Evolutionary conservation across 2,113 vertebrate genomes (phyloP), one percentile per base, ranked within the genome.

Genomic region (Nothocercus nigrocapillus): DNA sequence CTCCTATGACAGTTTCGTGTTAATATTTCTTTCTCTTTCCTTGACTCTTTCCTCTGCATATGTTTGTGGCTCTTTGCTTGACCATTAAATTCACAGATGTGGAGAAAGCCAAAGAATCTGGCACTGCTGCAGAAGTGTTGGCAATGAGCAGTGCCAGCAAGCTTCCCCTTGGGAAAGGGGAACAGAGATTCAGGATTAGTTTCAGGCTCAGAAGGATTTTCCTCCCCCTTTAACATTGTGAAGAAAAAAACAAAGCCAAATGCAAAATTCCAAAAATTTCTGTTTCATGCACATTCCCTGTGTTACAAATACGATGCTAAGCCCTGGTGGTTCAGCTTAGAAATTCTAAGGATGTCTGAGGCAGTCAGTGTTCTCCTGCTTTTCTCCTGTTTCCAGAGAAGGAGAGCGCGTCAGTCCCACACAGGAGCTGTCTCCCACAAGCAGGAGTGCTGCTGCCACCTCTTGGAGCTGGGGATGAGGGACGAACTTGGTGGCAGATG

Each of bases 401-500:
- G 24, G 4, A 20, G 15, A 79, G 3, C 4, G 32, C 53, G 45
- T 5, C n/a, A 58, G 24, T 24, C 19, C 40, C 30, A 13, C 20
- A 3, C 21, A 11, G 25, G 11, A 61, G 22, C 0, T 0, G 20
- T 56, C 53, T 73, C 40, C 38, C 0, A 0, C 70, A 81, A 51
- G 44, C 40, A 83, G 73, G 56, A 28, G 7, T 67, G 36, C 32
- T 94, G 73, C 94, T 96, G 92, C 96, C 96, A 92, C 90, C 90
- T 94, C 80, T 67, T 94, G 95, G 92, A 93, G n/a, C 36, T 22
- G 21, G 56, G 36, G 49, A 58, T 28, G 54, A 67, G 20, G 68
- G 42, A 78, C 0, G 1, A 78, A 24, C 15, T 19, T 49, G 19
- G 68, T 7, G 1, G 4, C 16, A 32, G 36, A 7, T 58, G 47